These are phyloP conservation scores for Ophonus ardosiacus DNA, from an alignment of 2,888 invertebrate genomes.

Conservation along the genomic window DNA sequence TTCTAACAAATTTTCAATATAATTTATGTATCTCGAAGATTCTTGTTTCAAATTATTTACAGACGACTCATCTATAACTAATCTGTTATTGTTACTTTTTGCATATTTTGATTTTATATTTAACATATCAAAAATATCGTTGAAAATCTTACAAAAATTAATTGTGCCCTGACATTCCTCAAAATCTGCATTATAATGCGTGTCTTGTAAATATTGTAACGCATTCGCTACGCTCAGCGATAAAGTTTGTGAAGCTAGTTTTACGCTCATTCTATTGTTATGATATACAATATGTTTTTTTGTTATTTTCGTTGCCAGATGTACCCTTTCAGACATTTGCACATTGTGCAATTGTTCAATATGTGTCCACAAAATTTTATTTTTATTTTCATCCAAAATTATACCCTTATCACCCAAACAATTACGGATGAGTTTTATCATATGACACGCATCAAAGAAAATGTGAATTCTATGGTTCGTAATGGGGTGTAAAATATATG, in stretches of 20 bases:
- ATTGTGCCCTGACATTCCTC: neutral
- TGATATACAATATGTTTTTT: slow-evolving; percentile 39
- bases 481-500: slow-evolving; percentile 44
- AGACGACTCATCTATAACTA: neutral
- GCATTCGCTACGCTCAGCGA: slow-evolving; percentile 47
- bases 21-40: neutral
- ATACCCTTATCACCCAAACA: slow-evolving; percentile 31
- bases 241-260: slow-evolving; percentile 58
- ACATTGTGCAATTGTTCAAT: slow-evolving; percentile 5
- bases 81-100: neutral
- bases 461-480: slow-evolving; percentile 52
- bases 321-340: neutral
- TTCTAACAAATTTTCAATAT: neutral
- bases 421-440: slow-evolving; percentile 53
- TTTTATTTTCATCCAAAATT: neutral
- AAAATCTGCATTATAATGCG: neutral
- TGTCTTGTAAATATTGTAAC: neutral
- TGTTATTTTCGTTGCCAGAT: slow-evolving; percentile 10
- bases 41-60: neutral
- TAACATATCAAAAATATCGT: neutral
- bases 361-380: slow-evolving; percentile 11
- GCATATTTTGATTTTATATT: neutral
- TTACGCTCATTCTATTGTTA: slow-evolving; percentile 63
- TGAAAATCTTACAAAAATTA: neutral
- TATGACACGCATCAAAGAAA: slow-evolving; percentile 55